phyloP scores from a whole-genome alignment of 2,888 invertebrate genomes.

The Suillia variegata region DNA sequence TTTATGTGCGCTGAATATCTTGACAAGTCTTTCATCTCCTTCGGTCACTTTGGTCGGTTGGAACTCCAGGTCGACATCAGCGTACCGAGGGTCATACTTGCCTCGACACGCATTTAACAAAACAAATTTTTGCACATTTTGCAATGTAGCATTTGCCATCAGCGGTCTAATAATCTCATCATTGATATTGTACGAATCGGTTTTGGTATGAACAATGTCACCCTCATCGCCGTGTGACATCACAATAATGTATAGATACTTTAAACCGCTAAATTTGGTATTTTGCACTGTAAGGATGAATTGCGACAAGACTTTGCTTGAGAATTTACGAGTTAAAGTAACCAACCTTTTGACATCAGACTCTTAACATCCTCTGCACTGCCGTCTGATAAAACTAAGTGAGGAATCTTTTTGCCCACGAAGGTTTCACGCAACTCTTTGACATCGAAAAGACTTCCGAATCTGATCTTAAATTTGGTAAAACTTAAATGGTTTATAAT shows the following conservation, averaged over 20 bases:
- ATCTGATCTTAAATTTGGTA: too few species aligned
- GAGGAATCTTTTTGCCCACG: too few species aligned
- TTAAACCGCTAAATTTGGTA: neutral
- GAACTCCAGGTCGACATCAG: too few species aligned
- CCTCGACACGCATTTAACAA: neutral
- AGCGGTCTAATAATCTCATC: neutral
- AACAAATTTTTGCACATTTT: neutral
- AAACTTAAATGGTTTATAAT: too few species aligned
- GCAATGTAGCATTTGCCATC: neutral
- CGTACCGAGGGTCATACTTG: neutral
- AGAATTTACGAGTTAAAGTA: too few species aligned
- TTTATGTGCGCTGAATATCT: neutral
- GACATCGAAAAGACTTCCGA: too few species aligned
- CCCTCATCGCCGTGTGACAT: neutral
- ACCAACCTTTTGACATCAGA: too few species aligned
- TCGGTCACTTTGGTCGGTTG: neutral
- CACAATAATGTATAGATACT: neutral
- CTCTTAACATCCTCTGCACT: too few species aligned
- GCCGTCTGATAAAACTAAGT: too few species aligned
- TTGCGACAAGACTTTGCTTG: too few species aligned
- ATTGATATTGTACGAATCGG: neutral
- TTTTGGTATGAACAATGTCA: neutral
- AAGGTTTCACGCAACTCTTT: too few species aligned
- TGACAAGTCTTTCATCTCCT: neutral
- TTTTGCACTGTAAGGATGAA: too few species aligned